Evolutionary conservation across 30 jellyfish, hydroid and myxozoan genomes (phyloP), one percentile per base, ranked within the genome.

Genomic region (Hydractinia echinata): DNA sequence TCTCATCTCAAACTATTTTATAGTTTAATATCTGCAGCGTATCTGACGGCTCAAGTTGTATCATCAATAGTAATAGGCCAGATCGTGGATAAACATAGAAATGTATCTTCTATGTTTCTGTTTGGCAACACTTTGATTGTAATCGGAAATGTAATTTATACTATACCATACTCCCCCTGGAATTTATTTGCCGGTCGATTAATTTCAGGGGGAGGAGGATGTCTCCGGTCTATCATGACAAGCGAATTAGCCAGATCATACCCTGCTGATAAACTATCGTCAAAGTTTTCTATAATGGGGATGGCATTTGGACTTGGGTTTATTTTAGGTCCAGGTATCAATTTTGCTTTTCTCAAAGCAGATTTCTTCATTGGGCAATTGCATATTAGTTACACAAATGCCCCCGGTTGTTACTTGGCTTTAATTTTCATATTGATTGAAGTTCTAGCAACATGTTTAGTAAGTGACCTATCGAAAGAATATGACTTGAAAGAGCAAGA

Each of bases 121-220:
- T 14, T 64, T n/a, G n/a, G 87, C 72, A 77, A 84, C 76, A 71
- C 67, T 16, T 84, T 78, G 7, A 66, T 55, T 13, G 18, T 84
- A 10, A 51, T 84, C 21, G 94, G 94, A 13, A 84, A 84, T 64
- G n/a, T 84, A 6, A 48, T 76, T 16, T 84, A 84, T 60, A 51
- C 89, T 8, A 8, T 84, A 11, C 94, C 51, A 13, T 84, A 39
- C 73, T 84, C 94, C 9, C 90, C 90, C 0, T 56, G 87, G 94
- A 16, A 77, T 6, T 62, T 73, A 77, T 58, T 84, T 13, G 5
- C 53, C 15, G 94, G 94, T 4, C 87, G 94, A 49, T 79, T 84
- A 19, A 53, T 84, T 11, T 83, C 90, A 30, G 94, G 94, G 6
- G 56, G 54, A n/a, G 94, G 74, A 6, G 86, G 87, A 19, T 56